Evolutionary conservation across 2,113 vertebrate genomes (phyloP).

Genomic region (Colistium nudipinnis): DNA sequence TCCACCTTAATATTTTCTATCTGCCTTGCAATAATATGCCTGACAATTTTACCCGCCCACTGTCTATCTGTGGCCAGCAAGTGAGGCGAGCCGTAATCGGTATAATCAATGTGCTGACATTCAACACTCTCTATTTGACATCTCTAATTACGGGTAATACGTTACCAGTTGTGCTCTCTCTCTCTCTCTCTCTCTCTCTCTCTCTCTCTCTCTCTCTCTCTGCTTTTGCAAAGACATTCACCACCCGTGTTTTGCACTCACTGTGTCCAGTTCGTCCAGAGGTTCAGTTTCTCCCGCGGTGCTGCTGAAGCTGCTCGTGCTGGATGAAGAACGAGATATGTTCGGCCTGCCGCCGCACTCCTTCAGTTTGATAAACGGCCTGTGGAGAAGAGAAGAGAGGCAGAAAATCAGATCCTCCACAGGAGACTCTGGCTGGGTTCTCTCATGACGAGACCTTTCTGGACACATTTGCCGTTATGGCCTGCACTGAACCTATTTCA

Average conservation of each 20-base stretch:
- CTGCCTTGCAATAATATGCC: not conserved
- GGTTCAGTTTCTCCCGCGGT: slow-evolving; percentile 91
- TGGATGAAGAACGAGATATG: slow-evolving; percentile 96
- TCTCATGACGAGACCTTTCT: not conserved
- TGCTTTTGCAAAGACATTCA: too few species aligned
- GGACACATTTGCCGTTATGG: not conserved
- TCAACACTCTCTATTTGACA: slow-evolving; percentile 2
- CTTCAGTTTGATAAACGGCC: slow-evolving; percentile 90
- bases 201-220: too few species aligned
- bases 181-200: too few species aligned
- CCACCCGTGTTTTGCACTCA: slow-evolving; percentile 64
- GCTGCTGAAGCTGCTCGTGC: slow-evolving; percentile 98
- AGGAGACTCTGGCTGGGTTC: not conserved
- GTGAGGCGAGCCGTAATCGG: slow-evolving; percentile 22
- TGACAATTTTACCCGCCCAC: not conserved
- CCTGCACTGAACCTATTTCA: not conserved
- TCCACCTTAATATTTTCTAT: not conserved
- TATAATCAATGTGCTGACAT: slow-evolving; percentile 27
- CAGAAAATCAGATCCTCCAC: not conserved
- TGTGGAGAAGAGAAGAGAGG: slow-evolving; percentile 47
- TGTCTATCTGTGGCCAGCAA: not conserved
- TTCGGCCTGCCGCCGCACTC: slow-evolving; percentile 87
- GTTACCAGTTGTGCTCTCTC: not conserved
- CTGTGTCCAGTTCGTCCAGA: slow-evolving; percentile 92
- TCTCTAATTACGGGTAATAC: slow-evolving; percentile 22